Evolutionary conservation across 2,797 vertebrate genomes (phyloP).

Genomic region (Botia kubotai): DNA sequence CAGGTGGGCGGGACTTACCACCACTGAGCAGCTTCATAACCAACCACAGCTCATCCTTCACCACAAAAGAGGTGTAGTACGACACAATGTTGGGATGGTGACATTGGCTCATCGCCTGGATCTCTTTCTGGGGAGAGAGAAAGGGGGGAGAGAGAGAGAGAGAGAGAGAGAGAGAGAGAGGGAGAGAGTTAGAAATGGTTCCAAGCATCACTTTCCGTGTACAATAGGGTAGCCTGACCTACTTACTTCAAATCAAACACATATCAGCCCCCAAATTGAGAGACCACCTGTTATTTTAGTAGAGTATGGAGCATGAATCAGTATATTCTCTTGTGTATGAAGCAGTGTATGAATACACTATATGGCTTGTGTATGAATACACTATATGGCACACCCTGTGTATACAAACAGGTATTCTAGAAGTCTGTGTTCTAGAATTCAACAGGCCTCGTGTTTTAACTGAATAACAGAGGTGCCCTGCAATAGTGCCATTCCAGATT

Average conservation of each 20-base stretch:
- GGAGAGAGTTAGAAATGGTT: conserved; percentile 9
- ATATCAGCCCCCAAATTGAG: too few species aligned
- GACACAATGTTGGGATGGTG: conserved; percentile 98
- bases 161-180: conserved; percentile 2
- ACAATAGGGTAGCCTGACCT: not conserved
- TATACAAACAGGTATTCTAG: not conserved
- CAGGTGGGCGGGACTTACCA: conserved; percentile 80
- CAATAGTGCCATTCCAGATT: conserved; percentile 33
- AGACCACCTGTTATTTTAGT: too few species aligned
- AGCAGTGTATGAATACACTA: not conserved
- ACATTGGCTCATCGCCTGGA: conserved; percentile 99
- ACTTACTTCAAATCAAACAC: too few species aligned
- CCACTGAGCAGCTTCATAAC: conserved; percentile 98
- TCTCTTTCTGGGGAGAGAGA: conserved; percentile 88
- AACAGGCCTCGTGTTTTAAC: conserved; percentile 36
- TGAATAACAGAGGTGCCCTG: conserved; percentile 12
- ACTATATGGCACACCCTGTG: not conserved
- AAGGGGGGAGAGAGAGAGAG: conserved; percentile 42
- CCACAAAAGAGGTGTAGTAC: conserved; percentile 97
- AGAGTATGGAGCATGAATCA: too few species aligned
- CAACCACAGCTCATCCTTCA: conserved; percentile 98
- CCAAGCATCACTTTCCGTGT: not conserved
- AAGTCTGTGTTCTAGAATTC: conserved; percentile 10
- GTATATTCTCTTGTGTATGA: not conserved
- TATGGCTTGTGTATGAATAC: not conserved